Percentiles rank a stretch among this genome's conserved stretches.
These are phyloP conservation scores for Parnassius apollo DNA, from an alignment of 2,888 invertebrate species.

Conservation along the genomic window DNA sequence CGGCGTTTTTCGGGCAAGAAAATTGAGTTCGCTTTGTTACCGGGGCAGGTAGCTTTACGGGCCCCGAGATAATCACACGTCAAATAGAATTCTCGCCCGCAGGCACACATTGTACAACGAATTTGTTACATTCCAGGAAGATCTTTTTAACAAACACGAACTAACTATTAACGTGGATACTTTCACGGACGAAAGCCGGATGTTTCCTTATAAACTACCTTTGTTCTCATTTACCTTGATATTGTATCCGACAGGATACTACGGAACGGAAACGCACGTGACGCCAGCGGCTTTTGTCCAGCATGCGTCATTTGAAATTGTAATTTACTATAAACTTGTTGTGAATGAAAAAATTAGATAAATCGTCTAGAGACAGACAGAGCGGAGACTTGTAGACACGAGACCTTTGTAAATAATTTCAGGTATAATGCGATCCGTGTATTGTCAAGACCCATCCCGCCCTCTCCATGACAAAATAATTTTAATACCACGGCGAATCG, in stretches of 20 bases:
- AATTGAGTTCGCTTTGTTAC: slow-evolving; percentile 48
- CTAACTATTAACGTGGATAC: slow-evolving; percentile 26
- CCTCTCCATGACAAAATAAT: slow-evolving; percentile 68
- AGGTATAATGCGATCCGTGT: slow-evolving; percentile 67
- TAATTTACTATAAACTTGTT: slow-evolving; percentile 56
- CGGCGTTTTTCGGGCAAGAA: slow-evolving; percentile 50
- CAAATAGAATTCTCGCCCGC: slow-evolving; percentile 19
- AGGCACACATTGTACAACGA: slow-evolving; percentile 18
- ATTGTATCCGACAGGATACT: slow-evolving; percentile 57
- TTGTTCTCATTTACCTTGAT: slow-evolving; percentile 60
- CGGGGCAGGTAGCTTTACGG: slow-evolving; percentile 53
- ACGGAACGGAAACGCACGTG: slow-evolving; percentile 58
- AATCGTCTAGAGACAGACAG: slow-evolving; percentile 58
- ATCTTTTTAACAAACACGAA: slow-evolving; percentile 23
- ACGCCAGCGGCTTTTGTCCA: slow-evolving; percentile 54
- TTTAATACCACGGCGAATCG: slow-evolving; percentile 47
- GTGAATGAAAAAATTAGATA: slow-evolving; percentile 41
- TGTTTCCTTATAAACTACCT: slow-evolving; percentile 70
- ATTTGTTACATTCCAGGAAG: slow-evolving; percentile 25
- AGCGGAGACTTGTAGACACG: slow-evolving; percentile 47
- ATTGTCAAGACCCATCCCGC: slow-evolving; percentile 65
- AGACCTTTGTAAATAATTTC: slow-evolving; percentile 69
- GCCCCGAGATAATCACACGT: slow-evolving; percentile 24
- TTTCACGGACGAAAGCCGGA: slow-evolving; percentile 62
- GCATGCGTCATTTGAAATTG: slow-evolving; percentile 42